phyloP scores from a whole-genome alignment of 2,113 vertebrate species.

The Clarias gariepinus region DNA sequence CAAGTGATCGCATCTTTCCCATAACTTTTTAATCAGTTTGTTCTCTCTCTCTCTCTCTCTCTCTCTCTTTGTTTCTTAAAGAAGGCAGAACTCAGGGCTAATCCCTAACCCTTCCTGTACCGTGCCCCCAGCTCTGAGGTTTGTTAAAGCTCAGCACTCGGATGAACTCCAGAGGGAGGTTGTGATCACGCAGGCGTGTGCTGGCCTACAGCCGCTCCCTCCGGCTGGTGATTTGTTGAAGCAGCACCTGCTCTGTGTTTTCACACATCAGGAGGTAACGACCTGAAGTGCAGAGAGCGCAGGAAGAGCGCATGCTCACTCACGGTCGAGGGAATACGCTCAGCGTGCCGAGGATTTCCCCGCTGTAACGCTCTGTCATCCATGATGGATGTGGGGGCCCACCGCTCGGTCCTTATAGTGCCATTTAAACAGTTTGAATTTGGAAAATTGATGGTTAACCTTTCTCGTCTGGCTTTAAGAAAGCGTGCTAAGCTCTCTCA shows the following conservation, averaged over 20 bases:
- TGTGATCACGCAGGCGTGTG: constrained; percentile 8
- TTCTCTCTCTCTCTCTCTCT: not conserved
- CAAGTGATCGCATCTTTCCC: not conserved
- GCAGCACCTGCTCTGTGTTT: constrained; percentile 47
- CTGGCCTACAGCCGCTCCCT: not conserved
- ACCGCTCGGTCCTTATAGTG: not conserved
- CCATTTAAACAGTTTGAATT: constrained; percentile 7
- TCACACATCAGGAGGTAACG: constrained; percentile 39
- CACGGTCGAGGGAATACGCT: constrained; percentile 6
- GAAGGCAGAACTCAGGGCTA: not conserved
- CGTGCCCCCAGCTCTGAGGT: not conserved
- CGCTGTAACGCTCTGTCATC: constrained; percentile 7
- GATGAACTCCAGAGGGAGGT: constrained; percentile 20
- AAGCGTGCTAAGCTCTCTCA: not conserved
- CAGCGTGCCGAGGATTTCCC: constrained; percentile 20
- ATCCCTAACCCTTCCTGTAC: not conserved
- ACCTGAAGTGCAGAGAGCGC: constrained; percentile 24
- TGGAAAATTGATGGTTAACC: constrained; percentile 13
- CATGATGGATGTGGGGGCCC: constrained; percentile 7
- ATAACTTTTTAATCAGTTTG: not conserved
- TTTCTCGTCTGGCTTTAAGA: not conserved
- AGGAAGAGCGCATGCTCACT: constrained; percentile 4
- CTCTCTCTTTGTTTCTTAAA: not conserved
- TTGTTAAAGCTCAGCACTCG: constrained; percentile 4
- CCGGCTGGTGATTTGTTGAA: constrained; percentile 27